Percentiles rank a stretch among this genome's conserved stretches.
Conservation (phyloP, 1,140 invertebrate genomes). For the Drosophila elegans region DNA sequence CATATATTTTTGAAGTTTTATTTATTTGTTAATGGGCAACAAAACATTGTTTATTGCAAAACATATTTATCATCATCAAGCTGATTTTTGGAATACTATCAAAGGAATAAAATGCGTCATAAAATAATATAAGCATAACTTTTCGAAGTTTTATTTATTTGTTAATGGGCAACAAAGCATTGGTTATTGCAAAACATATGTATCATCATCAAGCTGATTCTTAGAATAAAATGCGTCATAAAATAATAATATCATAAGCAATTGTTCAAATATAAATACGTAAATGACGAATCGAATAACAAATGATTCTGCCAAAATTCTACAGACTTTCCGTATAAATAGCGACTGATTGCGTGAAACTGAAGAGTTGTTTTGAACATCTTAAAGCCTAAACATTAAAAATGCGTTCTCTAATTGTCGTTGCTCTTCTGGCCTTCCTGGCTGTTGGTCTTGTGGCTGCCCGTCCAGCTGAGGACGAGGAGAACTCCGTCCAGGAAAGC, state of each 20-base stretch:
- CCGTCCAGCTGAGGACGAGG: constrained; percentile 20
- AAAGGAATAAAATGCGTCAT: constrained; percentile 21
- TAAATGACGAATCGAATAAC: constrained; percentile 3
- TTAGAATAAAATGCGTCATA: constrained; percentile 20
- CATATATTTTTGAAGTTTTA: not conserved
- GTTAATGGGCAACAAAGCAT: not conserved
- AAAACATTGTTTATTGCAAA: not conserved
- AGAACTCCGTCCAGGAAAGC: constrained; percentile 1
- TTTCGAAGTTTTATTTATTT: not conserved
- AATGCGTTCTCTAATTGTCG: constrained; percentile 27
- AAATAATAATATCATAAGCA: constrained; percentile 10
- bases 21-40: not conserved
- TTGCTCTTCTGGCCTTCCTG: constrained; percentile 27
- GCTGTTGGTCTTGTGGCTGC: constrained; percentile 28
- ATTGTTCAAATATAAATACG: constrained; percentile 37
- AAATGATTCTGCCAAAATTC: constrained; percentile 4
- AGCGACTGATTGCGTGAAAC: not conserved
- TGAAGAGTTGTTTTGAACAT: not conserved
- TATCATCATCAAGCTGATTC: not conserved
- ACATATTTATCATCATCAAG: no score
- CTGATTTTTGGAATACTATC: not conserved
- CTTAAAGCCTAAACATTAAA: not conserved
- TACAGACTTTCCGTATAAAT: constrained; percentile 23
- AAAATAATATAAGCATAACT: not conserved
- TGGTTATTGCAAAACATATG: no score